Conservation (phyloP, 2,888 invertebrate genomes). For the Xestia sexstrigata region DNA sequence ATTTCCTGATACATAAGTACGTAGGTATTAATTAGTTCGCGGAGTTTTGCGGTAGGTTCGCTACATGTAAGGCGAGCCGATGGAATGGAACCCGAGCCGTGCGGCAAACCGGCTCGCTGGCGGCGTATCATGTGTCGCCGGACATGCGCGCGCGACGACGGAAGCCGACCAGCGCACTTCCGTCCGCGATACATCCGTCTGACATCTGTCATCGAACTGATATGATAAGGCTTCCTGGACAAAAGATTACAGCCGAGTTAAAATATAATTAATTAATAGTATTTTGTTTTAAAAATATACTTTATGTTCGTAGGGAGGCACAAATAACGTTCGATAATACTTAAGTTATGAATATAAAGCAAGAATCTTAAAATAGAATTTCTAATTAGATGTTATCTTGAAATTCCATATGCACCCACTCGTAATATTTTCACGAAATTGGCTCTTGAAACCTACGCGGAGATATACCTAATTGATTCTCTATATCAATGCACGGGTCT, state of each 20-base stretch:
- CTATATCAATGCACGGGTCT: conserved; percentile 9
- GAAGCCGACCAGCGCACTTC: conserved; percentile 82
- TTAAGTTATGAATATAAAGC: conserved; percentile 29
- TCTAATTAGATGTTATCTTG: conserved; percentile 21
- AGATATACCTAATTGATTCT: conserved; percentile 23
- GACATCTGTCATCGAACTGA: conserved; percentile 69
- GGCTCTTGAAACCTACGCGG: conserved; percentile 31
- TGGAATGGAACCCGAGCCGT: conserved; percentile 75
- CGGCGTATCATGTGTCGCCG: conserved; percentile 75
- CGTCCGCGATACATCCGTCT: conserved; percentile 72
- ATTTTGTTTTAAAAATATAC: neutral
- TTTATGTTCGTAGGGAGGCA: conserved; percentile 10
- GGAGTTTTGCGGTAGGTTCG: conserved; percentile 34
- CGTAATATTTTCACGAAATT: conserved; percentile 33
- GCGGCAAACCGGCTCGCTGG: conserved; percentile 68
- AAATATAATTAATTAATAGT: conserved; percentile 24
- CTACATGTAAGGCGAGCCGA: conserved; percentile 71
- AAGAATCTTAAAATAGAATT: conserved; percentile 23
- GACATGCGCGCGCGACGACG: conserved; percentile 85
- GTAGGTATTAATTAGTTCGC: conserved; percentile 32
- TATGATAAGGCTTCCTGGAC: conserved; percentile 86
- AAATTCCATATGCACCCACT: conserved; percentile 34
- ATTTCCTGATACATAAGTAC: conserved; percentile 22
- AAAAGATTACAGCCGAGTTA: conserved; percentile 36
- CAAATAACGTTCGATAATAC: neutral